Base-by-base conservation (phyloP, 2,888 invertebrate genomes). In the Protonemura montana region DNA sequence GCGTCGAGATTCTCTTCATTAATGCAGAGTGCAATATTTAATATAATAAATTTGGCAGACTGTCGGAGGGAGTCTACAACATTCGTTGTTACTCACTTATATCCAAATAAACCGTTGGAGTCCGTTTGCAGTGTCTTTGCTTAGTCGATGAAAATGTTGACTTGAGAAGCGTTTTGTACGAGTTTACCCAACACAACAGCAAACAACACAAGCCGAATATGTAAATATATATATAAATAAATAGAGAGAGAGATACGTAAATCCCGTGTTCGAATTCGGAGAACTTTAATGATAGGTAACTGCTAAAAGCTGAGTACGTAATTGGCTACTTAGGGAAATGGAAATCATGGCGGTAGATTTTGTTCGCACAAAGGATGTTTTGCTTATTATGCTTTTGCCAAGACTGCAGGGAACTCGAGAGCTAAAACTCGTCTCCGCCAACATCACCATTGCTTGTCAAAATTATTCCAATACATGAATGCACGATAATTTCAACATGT, bases 201-300 rank as follows among this genome's bases (percentile, higher is more conserved):
- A 59, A 59, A 59, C 59, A 59, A 59, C 21, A 59, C 59, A 59
- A 59, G 59, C 7, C 3, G 59, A 59, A 21, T 2, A 59, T 59
- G 21, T 59, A 59, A 1, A 13, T 59, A 59, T 59, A 59, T 7
- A 21, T 1, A 3, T 59, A 59, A 59, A 35, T 10, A 35, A 3
- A 35, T 35, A 35, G 3, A 35, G 35, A 35, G 35, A 10, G 10
- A 6, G 35, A n/a, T n/a, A n/a, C n/a, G n/a, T n/a, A n/a, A n/a
- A n/a, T n/a, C 35, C 59, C 59, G 21, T 13, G 59, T 59, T 59
- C 59, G 59, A 59, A 59, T 59, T 59, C 21, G 16, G 59, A 59
- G 59, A 59, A 21, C 59, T 59, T 59, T 59, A 59, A 59, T 59
- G 59, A 59, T 59, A 59, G 59, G 59, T 59, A 59, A 59, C 59